Evolutionary conservation across 2,797 vertebrate species (phyloP).

Genomic region (Pipistrellus pipistrellus): DNA sequence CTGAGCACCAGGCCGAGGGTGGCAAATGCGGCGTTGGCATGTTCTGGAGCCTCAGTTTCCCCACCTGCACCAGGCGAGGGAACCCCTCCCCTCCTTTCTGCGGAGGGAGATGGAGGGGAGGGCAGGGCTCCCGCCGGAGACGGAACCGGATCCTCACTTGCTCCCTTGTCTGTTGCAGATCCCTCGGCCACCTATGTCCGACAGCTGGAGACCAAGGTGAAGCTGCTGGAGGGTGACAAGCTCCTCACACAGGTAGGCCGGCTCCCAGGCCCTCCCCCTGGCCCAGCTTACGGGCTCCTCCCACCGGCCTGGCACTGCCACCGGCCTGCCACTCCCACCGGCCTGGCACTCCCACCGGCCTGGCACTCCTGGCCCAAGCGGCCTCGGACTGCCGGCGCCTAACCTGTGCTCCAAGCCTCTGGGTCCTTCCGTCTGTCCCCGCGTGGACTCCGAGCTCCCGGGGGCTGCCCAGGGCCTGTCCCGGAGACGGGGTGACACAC

Average conservation of each 20-base stretch:
- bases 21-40: rapidly evolving
- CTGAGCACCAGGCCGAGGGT: rapidly evolving
- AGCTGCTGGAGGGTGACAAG: constrained; percentile 95
- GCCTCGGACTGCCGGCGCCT: not conserved
- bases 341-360: no score
- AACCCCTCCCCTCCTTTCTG: rapidly evolving
- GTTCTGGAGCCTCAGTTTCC: not conserved
- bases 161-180: constrained; percentile 88
- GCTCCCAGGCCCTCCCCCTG: rapidly evolving
- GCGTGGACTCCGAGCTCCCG: rapidly evolving
- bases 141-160: not conserved
- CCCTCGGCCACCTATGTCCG: constrained; percentile 95
- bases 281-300: not conserved
- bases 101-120: not conserved
- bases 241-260: constrained; percentile 94
- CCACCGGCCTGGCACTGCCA: no score
- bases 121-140: rapidly evolving
- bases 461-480: not conserved
- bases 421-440: not conserved
- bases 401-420: not conserved
- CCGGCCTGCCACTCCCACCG: no score
- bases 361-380: rapidly evolving
- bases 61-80: not conserved
- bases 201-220: constrained; percentile 97
- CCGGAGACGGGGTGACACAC: no score